Evolutionary conservation across 2,113 vertebrate genomes (phyloP), one percentile per base, ranked within the genome.

Genomic region (Cavia porcellus): DNA sequence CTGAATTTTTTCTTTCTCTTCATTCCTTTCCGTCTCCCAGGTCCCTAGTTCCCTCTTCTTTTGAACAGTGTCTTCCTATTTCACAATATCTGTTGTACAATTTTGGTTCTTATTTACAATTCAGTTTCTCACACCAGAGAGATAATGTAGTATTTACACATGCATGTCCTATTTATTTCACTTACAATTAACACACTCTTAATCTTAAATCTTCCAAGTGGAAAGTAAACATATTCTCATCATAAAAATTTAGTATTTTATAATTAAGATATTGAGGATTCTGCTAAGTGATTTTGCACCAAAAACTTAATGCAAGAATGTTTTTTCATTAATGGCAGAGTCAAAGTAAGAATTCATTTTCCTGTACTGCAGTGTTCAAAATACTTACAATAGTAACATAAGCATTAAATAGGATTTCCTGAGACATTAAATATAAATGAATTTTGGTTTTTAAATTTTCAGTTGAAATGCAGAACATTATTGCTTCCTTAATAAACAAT

Each of bases 231-330:
- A 98, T 90, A 97, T 97, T 98, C 97, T 98, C 75, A 84, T 90
- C 92, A 88, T 97, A 84, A 97, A 98, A 98, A 97, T 68, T 92
- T 98, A 97, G 93, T 97, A 96, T 83, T 96, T 96, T 97, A 85
- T 84, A 97, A 83, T 97, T 88, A 94, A 92, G 74, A 86, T 95
- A 95, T 95, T 95, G 83, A 98, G 89, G 42, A 96, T 97, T 97
- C 64, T 79, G 95, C 91, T 87, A 88, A 93, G 68, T 97, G 89
- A 97, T 79, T 98, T 98, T 89, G 89, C 52, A 92, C 96, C 96
- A 97, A 72, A 96, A 91, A 97, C 96, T 94, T 92, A 57, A 95
- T 88, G 98, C 90, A 98, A 92, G 95, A 96, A 84, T 93, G 55
- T 95, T 82, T 97, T 93, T 93, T 7, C 66, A 59, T 97, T 90